Base-by-base conservation (phyloP, 2,888 invertebrate genomes). In the Melanostoma scalare region DNA sequence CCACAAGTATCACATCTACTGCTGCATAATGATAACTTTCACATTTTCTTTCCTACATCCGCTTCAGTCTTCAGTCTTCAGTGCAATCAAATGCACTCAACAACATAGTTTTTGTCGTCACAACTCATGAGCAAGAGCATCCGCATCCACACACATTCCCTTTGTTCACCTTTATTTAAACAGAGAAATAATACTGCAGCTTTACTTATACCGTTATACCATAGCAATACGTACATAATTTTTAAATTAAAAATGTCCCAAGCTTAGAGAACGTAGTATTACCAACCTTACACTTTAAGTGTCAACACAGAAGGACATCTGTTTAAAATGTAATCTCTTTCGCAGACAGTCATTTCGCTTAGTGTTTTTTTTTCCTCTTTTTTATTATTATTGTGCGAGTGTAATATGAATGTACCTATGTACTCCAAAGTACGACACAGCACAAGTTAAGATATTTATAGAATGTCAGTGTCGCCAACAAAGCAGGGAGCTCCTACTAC, bases 381-480 rank as follows among this genome's bases (percentile, higher is more conserved):
- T 20, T 20, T 20, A 20, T 20, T 20, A 20, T 20, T 20, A 20
- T 20, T 20, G 20, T 20, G 20, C 20, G 20, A 20, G 20, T 20
- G 20, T 20, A 20, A 20, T 20, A 20, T 20, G 20, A 1, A 20
- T 20, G 20, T 20, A 20, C 20, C 20, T 20, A 20, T 65, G 56
- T 53, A 46, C 67, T 65, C 53, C 31, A 60, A 58, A 76, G 76
- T 55, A 77, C 67, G 72, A 77, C 72, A 48, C 56, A 72, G 72
- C 56, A 77, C 77, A 67, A 81, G 72, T 77, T 68, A 65, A 72
- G 53, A 77, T 81, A 81, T 81, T 81, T 81, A 73, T 81, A 81
- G 81, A 77, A 67, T 50, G 35, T 68, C 77, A 81, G 72, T 77
- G 77, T 81, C 77, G 68, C 67, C 67, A 35, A 42, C 61, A 68